Evolutionary conservation across 2,888 invertebrate species (phyloP).

Genomic region (Bombylius discolor): DNA sequence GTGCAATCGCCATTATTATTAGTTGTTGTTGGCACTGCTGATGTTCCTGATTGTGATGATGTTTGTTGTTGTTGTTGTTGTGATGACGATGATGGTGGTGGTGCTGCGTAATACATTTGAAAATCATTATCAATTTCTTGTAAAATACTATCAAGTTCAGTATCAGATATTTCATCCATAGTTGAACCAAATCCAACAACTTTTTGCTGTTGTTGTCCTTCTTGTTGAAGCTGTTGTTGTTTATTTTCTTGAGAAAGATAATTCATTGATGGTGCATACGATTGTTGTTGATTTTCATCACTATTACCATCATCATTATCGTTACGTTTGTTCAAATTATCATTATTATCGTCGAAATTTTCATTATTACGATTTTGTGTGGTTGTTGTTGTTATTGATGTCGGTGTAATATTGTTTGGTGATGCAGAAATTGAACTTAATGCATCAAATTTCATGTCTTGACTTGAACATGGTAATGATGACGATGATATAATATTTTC

Average conservation of each 20-base stretch:
- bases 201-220: slow-evolving; percentile 1
- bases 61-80: not conserved
- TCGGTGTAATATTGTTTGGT: not conserved
- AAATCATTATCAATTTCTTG: slow-evolving; percentile 34
- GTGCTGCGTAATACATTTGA: slow-evolving; percentile 2
- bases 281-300: not conserved
- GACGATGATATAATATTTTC: slow-evolving; percentile 7
- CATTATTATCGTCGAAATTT: not conserved
- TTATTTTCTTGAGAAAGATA: not conserved
- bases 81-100: not conserved
- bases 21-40: no score
- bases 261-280: not conserved
- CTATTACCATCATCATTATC: not conserved
- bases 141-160: slow-evolving; percentile 35
- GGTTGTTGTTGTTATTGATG: not conserved
- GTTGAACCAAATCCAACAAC: slow-evolving; percentile 30
- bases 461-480: slow-evolving; percentile 11
- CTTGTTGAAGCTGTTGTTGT: not conserved
- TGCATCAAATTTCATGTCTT: slow-evolving; percentile 13
- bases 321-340: not conserved
- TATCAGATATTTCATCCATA: slow-evolving; percentile 37
- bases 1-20: not conserved
- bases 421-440: slow-evolving; percentile 14
- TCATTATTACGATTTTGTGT: not conserved
- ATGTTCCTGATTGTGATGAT: not conserved